phyloP scores from a whole-genome alignment of 1,140 invertebrate species.

The Drosophila paulistorum region DNA sequence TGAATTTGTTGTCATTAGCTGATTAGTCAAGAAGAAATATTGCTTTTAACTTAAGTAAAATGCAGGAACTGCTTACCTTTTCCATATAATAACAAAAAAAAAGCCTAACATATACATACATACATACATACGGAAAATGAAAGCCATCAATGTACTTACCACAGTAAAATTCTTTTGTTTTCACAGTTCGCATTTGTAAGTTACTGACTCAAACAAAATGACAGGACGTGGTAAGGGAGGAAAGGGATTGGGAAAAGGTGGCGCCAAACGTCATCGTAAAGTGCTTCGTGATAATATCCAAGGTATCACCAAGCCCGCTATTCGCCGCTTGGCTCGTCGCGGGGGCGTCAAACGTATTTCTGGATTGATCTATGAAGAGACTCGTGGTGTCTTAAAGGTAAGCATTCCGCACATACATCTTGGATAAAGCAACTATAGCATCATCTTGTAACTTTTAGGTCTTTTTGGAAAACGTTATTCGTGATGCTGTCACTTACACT shows the following conservation, averaged over 20 bases:
- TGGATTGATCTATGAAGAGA: conserved; percentile 90
- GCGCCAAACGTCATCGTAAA: conserved; percentile 88
- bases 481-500: conserved; percentile 93
- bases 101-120: no score
- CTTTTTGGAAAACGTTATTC: conserved; percentile 92
- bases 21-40: no score
- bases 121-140: no score
- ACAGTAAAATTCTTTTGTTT: conserved; percentile 1
- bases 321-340: conserved; percentile 86
- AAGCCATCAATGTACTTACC: no score
- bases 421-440: conserved; percentile 82
- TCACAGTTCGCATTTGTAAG: conserved; percentile 29
- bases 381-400: conserved; percentile 89
- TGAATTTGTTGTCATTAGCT: conserved; percentile 28
- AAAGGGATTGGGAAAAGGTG: conserved; percentile 88
- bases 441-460: conserved; percentile 83
- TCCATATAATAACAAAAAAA: no score
- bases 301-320: conserved; percentile 85
- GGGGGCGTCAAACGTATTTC: conserved; percentile 91
- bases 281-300: conserved; percentile 89
- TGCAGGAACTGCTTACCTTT: no score
- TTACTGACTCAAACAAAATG: conserved; percentile 79
- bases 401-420: conserved; percentile 82
- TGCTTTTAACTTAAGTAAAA: no score
- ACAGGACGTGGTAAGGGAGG: conserved; percentile 88